phyloP scores from a whole-genome alignment of 2,797 vertebrate genomes.

The Borostomias antarcticus region DNA sequence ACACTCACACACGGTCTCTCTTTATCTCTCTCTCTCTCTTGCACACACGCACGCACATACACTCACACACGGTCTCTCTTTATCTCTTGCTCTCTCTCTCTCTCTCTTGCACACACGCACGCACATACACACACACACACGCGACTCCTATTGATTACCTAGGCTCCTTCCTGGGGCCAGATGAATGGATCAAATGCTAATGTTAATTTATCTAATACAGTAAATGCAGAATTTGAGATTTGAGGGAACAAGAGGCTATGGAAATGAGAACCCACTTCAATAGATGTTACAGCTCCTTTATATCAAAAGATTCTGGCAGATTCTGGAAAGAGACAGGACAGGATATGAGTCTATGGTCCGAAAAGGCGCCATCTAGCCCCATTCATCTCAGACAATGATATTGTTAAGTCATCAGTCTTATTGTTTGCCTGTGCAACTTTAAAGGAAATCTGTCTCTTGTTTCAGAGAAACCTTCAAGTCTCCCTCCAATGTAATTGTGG shows the following conservation, averaged over 20 bases:
- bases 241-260: conserved; percentile 17
- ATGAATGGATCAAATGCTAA: conserved; percentile 41
- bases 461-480: conserved; percentile 11
- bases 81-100: background rate
- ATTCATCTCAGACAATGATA: conserved; percentile 13
- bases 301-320: conserved; percentile 30
- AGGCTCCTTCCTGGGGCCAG: conserved; percentile 19
- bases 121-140: background rate
- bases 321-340: conserved; percentile 17
- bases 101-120: background rate
- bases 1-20: background rate
- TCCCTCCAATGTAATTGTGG: conserved; percentile 17
- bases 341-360: conserved; percentile 7
- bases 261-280: conserved; percentile 34
- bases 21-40: too few relatives aligned
- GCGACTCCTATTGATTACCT: conserved; percentile 45
- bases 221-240: conserved; percentile 17
- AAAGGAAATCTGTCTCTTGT: background rate
- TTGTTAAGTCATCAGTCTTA: conserved; percentile 31
- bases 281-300: too few relatives aligned
- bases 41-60: background rate
- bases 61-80: too few relatives aligned
- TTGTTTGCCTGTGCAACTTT: conserved; percentile 33
- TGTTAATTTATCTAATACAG: conserved; percentile 29
- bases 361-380: conserved; percentile 8